Base-by-base conservation (phyloP, 2,797 vertebrate genomes). In the Xiphophorus birchmanni region DNA sequence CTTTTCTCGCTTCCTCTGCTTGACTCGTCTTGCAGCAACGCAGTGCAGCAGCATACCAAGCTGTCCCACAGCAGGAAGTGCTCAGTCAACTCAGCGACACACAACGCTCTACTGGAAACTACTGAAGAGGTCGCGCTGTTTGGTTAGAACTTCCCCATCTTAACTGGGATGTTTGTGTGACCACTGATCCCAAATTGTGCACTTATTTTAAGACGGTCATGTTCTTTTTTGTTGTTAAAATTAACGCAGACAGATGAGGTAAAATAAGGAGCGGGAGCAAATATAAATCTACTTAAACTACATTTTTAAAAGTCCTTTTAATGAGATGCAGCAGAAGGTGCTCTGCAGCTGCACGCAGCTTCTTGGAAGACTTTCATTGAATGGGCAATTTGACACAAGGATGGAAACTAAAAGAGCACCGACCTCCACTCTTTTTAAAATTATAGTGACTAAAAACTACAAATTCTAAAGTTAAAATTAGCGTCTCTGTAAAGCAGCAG, bases 1-100 rank as follows among this genome's bases (percentile, higher is more conserved):
- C 23, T 23, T 26, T 26, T 83, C 77, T 77, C 5, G 12, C 86
- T 88, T 90, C 88, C 86, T 84, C 67, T 76, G 2, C 42, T 74
- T 2, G 0, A 26, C 42, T 71, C 37, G 18, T 12, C 32, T 40
- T 44, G 37, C 45, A 37, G 67, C 1, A 2, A 48, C 37, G 35
- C 58, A n/a, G 69, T 48, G 77, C 78, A 82, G 76, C 78, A 82
- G 13, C 63, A 2, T 48, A 60, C n/a, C 81, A 11, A 75, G 45
- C 40, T 0, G 65, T 42, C 74, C 65, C 77, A 77, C 21, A 76
- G 73, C 83, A 84, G 82, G 87, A 88, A 87, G 85, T 52, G 76
- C 83, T 35, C 42, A 35, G n/a, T 82, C 47, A 54, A 72, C 72
- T 26, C 23, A 44, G 67, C 1, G 40, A 44, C 40, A 72, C 4